These are phyloP conservation scores for Bovichtus variegatus DNA, from an alignment of 2,797 vertebrate species.

Conservation along the genomic window DNA sequence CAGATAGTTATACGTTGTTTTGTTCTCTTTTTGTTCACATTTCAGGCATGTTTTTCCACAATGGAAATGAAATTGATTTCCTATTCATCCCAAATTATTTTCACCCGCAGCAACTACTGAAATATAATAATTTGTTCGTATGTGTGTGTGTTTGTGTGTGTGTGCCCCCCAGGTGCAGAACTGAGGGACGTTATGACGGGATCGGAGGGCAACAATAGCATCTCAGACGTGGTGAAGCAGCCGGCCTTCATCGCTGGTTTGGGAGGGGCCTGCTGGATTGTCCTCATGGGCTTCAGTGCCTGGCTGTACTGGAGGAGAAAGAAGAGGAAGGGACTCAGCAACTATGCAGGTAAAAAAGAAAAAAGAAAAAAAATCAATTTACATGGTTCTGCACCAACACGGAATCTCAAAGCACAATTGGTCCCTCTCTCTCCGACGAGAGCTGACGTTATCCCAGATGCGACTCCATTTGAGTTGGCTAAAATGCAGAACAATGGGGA, in stretches of 20 bases:
- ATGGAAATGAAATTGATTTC: neutral
- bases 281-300: slow-evolving; percentile 98
- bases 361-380: slow-evolving; percentile 65
- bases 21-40: neutral
- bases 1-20: neutral
- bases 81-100: neutral
- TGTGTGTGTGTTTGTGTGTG: slow-evolving; percentile 12
- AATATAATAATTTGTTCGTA: slow-evolving; percentile 8
- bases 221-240: slow-evolving; percentile 97
- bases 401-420: slow-evolving; percentile 57
- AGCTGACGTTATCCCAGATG: slow-evolving; percentile 69
- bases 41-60: neutral
- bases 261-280: slow-evolving; percentile 97
- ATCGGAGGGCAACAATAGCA: slow-evolving; percentile 90
- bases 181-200: slow-evolving; percentile 93
- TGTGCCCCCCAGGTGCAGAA: slow-evolving; percentile 84
- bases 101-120: neutral
- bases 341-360: slow-evolving; percentile 93
- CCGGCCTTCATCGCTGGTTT: slow-evolving; percentile 97
- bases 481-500: slow-evolving; percentile 78
- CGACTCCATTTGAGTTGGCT: slow-evolving; percentile 71
- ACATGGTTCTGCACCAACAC: slow-evolving; percentile 62
- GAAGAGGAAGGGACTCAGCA: slow-evolving; percentile 98
- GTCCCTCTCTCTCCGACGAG: slow-evolving; percentile 39
- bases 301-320: slow-evolving; percentile 98